Evolutionary conservation across 2,888 invertebrate species (phyloP).

Genomic region (Sarcophaga rosellei): DNA sequence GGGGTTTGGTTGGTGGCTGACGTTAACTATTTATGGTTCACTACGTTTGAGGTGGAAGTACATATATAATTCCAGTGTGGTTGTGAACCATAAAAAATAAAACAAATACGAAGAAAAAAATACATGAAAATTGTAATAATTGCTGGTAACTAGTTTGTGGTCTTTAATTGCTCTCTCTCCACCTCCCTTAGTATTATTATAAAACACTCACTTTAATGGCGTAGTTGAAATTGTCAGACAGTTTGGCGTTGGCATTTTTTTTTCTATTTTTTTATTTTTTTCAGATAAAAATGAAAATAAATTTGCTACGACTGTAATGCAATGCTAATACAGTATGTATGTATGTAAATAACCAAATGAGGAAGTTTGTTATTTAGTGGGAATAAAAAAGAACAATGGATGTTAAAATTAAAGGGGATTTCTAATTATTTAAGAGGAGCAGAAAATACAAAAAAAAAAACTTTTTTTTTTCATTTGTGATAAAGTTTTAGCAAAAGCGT

Average conservation of each 20-base stretch:
- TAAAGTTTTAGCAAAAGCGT: too few species aligned
- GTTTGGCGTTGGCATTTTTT: conserved; percentile 42
- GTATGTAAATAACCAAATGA: background rate
- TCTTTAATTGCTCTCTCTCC: background rate
- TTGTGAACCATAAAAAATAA: conserved; percentile 35
- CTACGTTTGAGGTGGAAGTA: conserved; percentile 16
- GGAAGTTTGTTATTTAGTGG: background rate
- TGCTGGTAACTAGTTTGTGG: conserved; percentile 20
- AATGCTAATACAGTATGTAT: background rate
- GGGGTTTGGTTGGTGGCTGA: conserved; percentile 6
- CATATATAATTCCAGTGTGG: background rate
- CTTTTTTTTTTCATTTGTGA: too few species aligned
- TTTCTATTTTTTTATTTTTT: background rate
- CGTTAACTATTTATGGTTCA: conserved; percentile 17
- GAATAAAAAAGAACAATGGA: background rate
- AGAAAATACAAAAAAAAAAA: background rate
- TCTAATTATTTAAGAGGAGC: background rate
- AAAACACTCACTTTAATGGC: background rate
- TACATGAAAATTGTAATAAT: conserved; percentile 35
- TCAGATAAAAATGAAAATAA: background rate
- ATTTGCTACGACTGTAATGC: background rate
- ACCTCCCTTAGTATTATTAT: background rate
- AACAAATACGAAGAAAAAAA: background rate
- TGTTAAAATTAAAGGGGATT: background rate
- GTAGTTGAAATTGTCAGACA: conserved; percentile 45